Evolutionary conservation across 1,140 invertebrate genomes (phyloP).

Genomic region (Drosophila mayri): DNA sequence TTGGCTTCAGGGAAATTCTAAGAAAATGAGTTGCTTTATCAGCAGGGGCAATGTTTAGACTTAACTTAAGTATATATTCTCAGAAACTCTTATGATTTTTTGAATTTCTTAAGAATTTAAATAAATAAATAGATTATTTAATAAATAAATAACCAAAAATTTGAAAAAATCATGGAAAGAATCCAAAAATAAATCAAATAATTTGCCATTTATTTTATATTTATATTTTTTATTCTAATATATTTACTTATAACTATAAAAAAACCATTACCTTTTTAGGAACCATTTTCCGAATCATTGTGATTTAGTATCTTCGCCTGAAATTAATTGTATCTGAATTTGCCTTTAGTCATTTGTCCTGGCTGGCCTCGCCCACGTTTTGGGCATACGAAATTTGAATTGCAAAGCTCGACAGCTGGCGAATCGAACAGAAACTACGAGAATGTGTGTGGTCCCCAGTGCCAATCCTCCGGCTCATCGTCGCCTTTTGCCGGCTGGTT

Average conservation of each 20-base stretch:
- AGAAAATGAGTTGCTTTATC: background rate
- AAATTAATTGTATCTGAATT: conserved; percentile 28
- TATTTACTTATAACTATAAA: background rate
- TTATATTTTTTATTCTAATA: too few species aligned
- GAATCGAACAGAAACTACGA: conserved; percentile 33
- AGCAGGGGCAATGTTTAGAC: background rate
- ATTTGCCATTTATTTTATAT: background rate
- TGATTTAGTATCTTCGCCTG: background rate
- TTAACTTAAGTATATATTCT: background rate
- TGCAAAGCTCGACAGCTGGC: conserved; percentile 62
- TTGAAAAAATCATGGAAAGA: background rate
- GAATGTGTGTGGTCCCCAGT: conserved; percentile 17
- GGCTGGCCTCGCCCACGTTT: background rate
- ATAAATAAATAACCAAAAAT: too few species aligned
- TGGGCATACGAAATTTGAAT: conserved; percentile 63
- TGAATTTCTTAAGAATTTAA: too few species aligned
- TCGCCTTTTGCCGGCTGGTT: conserved; percentile 31
- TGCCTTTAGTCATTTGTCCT: conserved; percentile 16
- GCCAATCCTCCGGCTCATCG: conserved; percentile 20
- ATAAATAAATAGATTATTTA: background rate
- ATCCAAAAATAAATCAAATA: background rate
- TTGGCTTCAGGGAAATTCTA: background rate
- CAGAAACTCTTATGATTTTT: too few species aligned
- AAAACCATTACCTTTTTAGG: background rate
- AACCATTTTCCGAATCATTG: background rate